Conservation (phyloP, 2,113 vertebrate species). For the Danio rerio region GRCz12tu NC_133181.1:16693001-16693500, state of each 20-base stretch:
- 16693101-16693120: constrained; percentile 15
- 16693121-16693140: constrained; percentile 34
- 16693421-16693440: no score
- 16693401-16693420: no score
- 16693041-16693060: constrained; percentile 8
- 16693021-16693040: constrained; percentile 4
- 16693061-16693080: constrained; percentile 21
- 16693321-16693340: no score
- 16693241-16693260: background rate
- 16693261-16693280: no score
- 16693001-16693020: background rate
- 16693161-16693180: constrained; percentile 27
- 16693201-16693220: constrained; percentile 27
- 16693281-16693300: no score
- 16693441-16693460: no score
- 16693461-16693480: no score
- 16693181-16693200: constrained; percentile 43
- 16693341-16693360: no score
- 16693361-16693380: no score
- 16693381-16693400: no score
- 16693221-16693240: constrained; percentile 41
- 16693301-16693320: no score
- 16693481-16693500: no score
- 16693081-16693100: constrained; percentile 17
- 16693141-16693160: constrained; percentile 8